Evolutionary conservation across 2,797 vertebrate species (phyloP).

Genomic region (Lacerta viridis): DNA sequence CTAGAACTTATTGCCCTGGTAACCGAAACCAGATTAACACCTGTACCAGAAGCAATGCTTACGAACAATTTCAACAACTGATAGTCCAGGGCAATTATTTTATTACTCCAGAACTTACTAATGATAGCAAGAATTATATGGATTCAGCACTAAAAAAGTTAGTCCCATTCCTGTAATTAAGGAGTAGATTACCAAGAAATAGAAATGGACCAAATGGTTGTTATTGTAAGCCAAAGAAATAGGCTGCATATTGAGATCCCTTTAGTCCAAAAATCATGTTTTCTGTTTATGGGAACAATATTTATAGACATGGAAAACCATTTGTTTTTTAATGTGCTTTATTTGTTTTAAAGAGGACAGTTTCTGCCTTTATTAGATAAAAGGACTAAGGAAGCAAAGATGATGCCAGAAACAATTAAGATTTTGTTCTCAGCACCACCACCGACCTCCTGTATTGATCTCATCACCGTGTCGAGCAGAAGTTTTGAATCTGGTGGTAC

Average conservation of each 20-base stretch:
- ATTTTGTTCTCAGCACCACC: background rate
- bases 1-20: background rate
- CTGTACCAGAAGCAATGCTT: background rate
- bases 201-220: background rate
- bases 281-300: background rate
- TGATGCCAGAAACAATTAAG: background rate
- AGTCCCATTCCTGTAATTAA: background rate
- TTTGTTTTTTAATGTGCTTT: too few species aligned
- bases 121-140: background rate
- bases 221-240: background rate
- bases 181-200: background rate
- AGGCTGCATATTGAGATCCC: background rate
- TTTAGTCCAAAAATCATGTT: background rate
- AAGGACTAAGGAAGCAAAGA: background rate
- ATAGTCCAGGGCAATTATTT: background rate
- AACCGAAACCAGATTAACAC: background rate
- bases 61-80: background rate
- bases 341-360: background rate
- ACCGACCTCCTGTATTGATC: background rate
- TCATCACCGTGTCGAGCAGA: background rate
- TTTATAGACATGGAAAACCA: background rate
- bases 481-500: background rate
- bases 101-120: background rate
- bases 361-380: background rate
- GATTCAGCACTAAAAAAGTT: background rate